Evolutionary conservation across 1,140 invertebrate genomes (phyloP), one percentile per base, ranked within the genome.

Genomic region (Nymphalis io): DNA sequence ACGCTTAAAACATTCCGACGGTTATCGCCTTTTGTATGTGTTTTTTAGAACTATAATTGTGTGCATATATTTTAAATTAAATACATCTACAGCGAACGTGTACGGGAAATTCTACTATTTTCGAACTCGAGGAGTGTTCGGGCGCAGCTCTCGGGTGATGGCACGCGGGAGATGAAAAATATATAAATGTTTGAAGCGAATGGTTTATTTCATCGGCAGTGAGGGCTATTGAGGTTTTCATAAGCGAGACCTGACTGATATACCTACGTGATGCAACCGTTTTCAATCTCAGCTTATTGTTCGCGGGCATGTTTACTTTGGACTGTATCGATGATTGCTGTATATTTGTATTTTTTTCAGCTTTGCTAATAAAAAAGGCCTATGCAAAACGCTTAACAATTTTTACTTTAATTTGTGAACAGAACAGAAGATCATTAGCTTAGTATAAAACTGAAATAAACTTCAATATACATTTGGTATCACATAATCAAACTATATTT

Each of bases 221-320:
- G 23, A 55, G 51, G 51, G 51, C 51, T 55, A 55, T 55, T 12
- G 21, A 55, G 51, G 51, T n/a, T 55, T 44, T 55, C 51, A 55
- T 55, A 53, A 53, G 18, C 48, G 48, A n/a, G 11, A 18, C 46
- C n/a, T n/a, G 51, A 27, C 51, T 55, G 51, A 55, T 55, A 27
- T 27, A 27, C 51, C 13, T 44, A 44, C 40, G 40, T 13, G 40
- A 44, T 44, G 40, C 40, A 44, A 15, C 10, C 18, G 51, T 27
- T 55, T 55, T 27, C 51, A 55, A 55, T 55, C 51, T 55, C 21
- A 15, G 48, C 21, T 55, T 6, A 55, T 55, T 55, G 51, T 55
- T 51, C 2, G 40, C 40, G n/a, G 13, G 12, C 40, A 44, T 44
- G n/a, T 44, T 53, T 53, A 21, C 51, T 21, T 55, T 55, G 23